Conservation (phyloP, 2,113 vertebrate species). For the Callionymus lyra region DNA sequence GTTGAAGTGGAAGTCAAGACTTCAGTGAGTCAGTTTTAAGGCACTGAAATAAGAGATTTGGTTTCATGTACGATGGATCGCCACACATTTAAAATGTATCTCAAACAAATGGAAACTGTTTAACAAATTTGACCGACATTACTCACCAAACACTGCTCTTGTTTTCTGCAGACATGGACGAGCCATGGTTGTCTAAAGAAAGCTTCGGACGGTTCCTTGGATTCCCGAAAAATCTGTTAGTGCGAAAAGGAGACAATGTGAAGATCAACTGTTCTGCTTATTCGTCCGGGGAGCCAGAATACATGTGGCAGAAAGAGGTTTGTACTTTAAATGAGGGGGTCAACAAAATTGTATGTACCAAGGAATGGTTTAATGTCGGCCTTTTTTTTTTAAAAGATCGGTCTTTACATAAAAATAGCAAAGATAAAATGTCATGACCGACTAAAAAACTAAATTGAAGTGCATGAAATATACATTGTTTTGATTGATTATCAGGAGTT, state of each 20-base stretch:
- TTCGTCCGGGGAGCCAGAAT: slow-evolving; percentile 54
- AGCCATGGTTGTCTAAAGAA: slow-evolving; percentile 24
- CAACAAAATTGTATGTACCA: too few species aligned
- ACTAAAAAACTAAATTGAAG: too few species aligned
- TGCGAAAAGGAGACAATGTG: slow-evolving; percentile 52
- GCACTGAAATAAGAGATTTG: background rate
- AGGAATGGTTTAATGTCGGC: too few species aligned
- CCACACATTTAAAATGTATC: background rate
- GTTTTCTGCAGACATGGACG: slow-evolving; percentile 47
- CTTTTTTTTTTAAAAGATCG: too few species aligned
- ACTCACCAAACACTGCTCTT: background rate
- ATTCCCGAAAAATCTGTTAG: slow-evolving; percentile 37
- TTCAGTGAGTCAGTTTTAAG: too few species aligned
- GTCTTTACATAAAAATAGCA: too few species aligned
- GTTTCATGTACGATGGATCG: background rate
- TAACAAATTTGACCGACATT: too few species aligned
- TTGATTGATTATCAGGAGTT: too few species aligned
- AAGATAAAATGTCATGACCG: too few species aligned
- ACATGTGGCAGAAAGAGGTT: slow-evolving; percentile 64
- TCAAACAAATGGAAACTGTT: too few species aligned
- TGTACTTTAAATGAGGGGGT: too few species aligned
- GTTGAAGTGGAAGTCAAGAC: background rate
- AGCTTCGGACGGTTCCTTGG: slow-evolving; percentile 41
- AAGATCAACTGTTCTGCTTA: slow-evolving; percentile 55
- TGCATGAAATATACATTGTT: too few species aligned